phyloP scores from a whole-genome alignment of 2,888 invertebrate species.

The Caenorhabditis sp. region DNA sequence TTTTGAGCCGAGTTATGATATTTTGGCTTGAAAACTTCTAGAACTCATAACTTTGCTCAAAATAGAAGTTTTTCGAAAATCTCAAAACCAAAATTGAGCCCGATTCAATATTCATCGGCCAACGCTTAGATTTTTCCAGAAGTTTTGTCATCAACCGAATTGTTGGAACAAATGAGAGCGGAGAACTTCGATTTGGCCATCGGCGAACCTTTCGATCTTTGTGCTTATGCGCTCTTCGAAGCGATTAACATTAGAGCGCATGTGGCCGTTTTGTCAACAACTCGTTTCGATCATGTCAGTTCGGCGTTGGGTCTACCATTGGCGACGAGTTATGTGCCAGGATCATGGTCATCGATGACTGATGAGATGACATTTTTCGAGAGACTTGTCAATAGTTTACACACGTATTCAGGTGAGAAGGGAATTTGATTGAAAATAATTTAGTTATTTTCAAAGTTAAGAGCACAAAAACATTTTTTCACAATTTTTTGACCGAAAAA shows the following conservation, averaged over 20 bases:
- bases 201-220: neutral
- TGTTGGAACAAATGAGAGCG: neutral
- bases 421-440: no score
- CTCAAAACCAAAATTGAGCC: no score
- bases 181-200: neutral
- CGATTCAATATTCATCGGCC: no score
- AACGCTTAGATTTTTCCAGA: no score
- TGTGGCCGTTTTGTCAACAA: constrained; percentile 26
- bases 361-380: constrained; percentile 3
- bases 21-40: no score
- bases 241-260: constrained; percentile 36
- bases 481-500: no score
- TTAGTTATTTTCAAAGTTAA: no score
- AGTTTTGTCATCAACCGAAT: neutral
- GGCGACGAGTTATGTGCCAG: constrained; percentile 23
- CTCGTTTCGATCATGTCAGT: constrained; percentile 36
- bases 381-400: constrained; percentile 25
- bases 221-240: constrained; percentile 8
- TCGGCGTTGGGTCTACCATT: constrained; percentile 33
- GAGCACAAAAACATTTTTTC: no score
- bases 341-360: neutral
- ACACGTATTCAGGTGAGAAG: constrained; percentile 1
- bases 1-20: no score
- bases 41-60: no score
- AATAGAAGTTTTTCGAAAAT: no score